Evolutionary conservation across 2,888 invertebrate genomes (phyloP).

Genomic region (Xestobium rufovillosum): DNA sequence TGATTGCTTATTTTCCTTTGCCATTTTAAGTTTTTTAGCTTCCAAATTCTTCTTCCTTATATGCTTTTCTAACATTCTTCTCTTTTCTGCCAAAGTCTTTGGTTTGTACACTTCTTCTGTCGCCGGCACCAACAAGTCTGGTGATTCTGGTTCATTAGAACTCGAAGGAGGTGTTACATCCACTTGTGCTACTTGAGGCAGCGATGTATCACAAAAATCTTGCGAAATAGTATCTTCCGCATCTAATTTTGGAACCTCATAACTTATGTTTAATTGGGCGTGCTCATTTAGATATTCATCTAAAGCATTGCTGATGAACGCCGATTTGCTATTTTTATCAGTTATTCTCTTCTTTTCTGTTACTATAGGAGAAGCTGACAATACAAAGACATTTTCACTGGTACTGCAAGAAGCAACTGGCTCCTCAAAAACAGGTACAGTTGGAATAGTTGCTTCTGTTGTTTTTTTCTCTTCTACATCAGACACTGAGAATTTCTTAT

Average conservation of each 20-base stretch:
- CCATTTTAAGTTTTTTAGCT: background rate
- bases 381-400: background rate
- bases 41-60: constrained; percentile 14
- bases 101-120: constrained; percentile 38
- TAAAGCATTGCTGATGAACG: constrained; percentile 45
- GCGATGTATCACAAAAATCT: background rate
- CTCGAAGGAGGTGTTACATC: background rate
- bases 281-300: constrained; percentile 47
- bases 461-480: too few species aligned
- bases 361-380: too few species aligned
- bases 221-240: constrained; percentile 30
- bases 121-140: background rate
- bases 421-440: too few species aligned
- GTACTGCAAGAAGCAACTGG: too few species aligned
- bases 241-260: constrained; percentile 37
- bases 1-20: constrained; percentile 2
- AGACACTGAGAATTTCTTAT: constrained; percentile 28
- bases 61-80: constrained; percentile 41
- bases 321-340: constrained; percentile 30
- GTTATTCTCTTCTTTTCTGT: background rate
- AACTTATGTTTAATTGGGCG: constrained; percentile 43
- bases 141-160: too few species aligned
- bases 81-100: constrained; percentile 49
- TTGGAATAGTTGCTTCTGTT: too few species aligned
- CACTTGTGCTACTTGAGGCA: background rate